Evolutionary conservation across 1,140 invertebrate species (phyloP).

Genomic region (Zaprionus vittiger): DNA sequence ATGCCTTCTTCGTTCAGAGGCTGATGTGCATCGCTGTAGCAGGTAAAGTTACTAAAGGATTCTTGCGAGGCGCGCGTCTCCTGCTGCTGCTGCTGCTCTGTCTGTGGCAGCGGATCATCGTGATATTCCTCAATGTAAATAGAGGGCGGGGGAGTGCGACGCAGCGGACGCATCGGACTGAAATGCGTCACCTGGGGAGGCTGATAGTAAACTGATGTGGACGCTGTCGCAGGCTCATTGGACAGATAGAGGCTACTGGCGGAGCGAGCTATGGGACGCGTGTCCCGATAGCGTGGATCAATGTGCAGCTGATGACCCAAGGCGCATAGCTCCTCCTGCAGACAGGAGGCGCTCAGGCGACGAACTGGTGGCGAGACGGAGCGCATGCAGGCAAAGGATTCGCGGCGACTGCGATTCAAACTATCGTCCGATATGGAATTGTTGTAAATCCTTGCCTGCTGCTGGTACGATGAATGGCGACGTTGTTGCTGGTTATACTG

Average conservation of each 20-base stretch:
- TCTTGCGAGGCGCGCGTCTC: constrained; percentile 64
- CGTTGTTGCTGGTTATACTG: constrained; percentile 70
- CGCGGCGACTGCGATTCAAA: constrained; percentile 76
- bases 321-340: constrained; percentile 79
- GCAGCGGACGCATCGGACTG: constrained; percentile 68
- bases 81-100: constrained; percentile 10
- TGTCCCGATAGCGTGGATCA: constrained; percentile 81
- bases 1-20: constrained; percentile 82
- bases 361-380: constrained; percentile 69
- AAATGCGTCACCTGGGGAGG: constrained; percentile 49
- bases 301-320: constrained; percentile 79
- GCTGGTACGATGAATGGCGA: constrained; percentile 71
- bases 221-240: constrained; percentile 56
- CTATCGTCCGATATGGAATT: constrained; percentile 81
- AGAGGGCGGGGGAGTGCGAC: constrained; percentile 75
- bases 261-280: constrained; percentile 76
- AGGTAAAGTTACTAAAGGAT: constrained; percentile 69
- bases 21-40: constrained; percentile 77
- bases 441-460: constrained; percentile 65
- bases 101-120: constrained; percentile 61
- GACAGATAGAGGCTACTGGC: constrained; percentile 74
- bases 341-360: constrained; percentile 77
- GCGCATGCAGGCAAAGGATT: constrained; percentile 76
- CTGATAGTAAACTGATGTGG: constrained; percentile 43
- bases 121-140: constrained; percentile 83